Percentiles rank a stretch among this genome's conserved stretches.
phyloP scores from a whole-genome alignment of 2,113 vertebrate species.

The Myrmophylax atrothorax region DNA sequence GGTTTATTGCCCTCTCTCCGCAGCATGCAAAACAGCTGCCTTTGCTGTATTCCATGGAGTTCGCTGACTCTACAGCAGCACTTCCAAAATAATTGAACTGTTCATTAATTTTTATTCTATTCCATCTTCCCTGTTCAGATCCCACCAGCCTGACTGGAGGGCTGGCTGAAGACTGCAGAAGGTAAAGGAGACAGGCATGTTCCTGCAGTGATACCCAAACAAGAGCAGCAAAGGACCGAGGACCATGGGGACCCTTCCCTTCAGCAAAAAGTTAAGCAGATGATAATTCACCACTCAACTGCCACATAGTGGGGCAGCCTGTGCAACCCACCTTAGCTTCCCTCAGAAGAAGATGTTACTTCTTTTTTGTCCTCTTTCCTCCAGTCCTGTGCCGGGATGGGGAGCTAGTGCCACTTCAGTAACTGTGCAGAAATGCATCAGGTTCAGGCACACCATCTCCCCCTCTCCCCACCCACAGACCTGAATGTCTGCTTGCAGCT shows the following conservation, averaged over 20 bases:
- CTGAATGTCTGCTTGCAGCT: not conserved
- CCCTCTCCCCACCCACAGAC: not conserved
- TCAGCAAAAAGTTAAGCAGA: fast-evolving
- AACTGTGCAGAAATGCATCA: not conserved
- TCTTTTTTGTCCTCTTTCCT: not conserved
- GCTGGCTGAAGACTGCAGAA: not conserved
- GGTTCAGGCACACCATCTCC: not conserved
- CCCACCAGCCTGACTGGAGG: fast-evolving
- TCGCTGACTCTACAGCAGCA: not conserved
- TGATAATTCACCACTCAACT: not conserved
- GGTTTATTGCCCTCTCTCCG: not conserved
- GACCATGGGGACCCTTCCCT: not conserved
- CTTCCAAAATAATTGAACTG: not conserved
- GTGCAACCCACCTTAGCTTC: fast-evolving
- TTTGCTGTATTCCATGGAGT: not conserved
- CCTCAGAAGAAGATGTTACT: not conserved
- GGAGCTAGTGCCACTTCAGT: fast-evolving
- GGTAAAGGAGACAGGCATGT: fast-evolving
- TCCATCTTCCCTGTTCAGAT: not conserved
- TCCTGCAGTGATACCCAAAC: not conserved
- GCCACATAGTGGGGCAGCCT: not conserved
- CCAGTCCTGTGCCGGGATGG: fast-evolving
- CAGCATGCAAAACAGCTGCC: fast-evolving
- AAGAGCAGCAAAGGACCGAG: not conserved
- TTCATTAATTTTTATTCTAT: not conserved